Evolutionary conservation across 1,140 invertebrate genomes (phyloP).

Genomic region (Chlorops oryzae): DNA sequence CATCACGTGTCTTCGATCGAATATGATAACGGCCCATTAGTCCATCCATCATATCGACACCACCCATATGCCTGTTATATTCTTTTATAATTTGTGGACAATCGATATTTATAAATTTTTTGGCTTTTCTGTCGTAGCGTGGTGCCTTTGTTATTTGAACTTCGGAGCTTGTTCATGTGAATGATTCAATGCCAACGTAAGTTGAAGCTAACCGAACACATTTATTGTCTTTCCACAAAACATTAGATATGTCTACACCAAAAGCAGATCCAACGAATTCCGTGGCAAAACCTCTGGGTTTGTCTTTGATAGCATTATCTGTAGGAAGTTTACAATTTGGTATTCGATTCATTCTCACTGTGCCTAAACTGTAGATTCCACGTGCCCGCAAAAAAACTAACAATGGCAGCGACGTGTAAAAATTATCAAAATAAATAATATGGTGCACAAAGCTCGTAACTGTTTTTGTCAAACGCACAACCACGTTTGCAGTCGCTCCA

Average conservation of each 20-base stretch:
- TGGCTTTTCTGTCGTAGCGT: constrained; percentile 17
- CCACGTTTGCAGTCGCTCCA: constrained; percentile 12
- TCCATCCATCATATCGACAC: constrained; percentile 47
- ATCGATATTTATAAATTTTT: constrained; percentile 39
- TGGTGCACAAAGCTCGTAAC: neutral
- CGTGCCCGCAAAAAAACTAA: neutral
- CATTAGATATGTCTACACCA: constrained; percentile 31
- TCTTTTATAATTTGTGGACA: constrained; percentile 47
- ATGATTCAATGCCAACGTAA: constrained; percentile 35
- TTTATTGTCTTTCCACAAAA: constrained; percentile 46
- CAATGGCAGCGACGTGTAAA: neutral
- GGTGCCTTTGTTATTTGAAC: neutral
- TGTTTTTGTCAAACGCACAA: constrained; percentile 9
- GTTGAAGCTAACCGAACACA: constrained; percentile 42
- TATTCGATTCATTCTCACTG: neutral
- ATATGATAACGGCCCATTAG: constrained; percentile 47
- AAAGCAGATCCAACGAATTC: constrained; percentile 14
- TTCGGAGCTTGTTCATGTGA: neutral
- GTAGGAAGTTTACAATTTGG: neutral
- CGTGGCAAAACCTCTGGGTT: constrained; percentile 4
- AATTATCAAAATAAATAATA: constrained; percentile 11
- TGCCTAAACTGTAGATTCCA: constrained; percentile 6
- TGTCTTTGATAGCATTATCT: neutral
- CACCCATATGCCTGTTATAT: constrained; percentile 51
- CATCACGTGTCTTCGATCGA: constrained; percentile 43